Evolutionary conservation across 2,113 vertebrate species (phyloP).

Genomic region (Loxodonta africana): DNA sequence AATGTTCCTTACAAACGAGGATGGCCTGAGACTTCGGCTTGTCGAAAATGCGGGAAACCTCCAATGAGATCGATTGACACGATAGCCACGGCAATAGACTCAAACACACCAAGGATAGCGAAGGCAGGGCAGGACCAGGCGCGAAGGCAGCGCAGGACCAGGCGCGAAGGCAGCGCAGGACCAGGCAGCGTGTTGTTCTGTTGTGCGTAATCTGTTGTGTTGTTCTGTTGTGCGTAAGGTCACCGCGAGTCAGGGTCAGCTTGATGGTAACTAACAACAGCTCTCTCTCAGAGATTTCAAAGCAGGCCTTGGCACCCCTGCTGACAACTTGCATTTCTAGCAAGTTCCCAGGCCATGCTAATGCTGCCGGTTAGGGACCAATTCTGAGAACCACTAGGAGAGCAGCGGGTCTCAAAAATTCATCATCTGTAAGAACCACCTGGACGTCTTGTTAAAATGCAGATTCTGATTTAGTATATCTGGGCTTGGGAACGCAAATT

Average conservation of each 20-base stretch:
- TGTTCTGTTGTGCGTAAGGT: neutral
- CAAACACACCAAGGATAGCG: neutral
- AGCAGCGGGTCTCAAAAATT: no score
- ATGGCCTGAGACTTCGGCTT: neutral
- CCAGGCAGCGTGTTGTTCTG: neutral
- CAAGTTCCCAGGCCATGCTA: no score
- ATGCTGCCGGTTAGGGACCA: no score
- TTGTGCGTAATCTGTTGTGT: neutral
- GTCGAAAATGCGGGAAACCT: neutral
- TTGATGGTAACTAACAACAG: neutral
- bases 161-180: neutral
- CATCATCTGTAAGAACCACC: no score
- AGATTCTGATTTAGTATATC: no score
- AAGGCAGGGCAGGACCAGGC: no score
- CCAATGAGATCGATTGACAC: neutral
- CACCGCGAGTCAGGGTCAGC: neutral
- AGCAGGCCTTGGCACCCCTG: no score
- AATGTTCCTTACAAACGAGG: neutral
- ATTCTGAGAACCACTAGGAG: no score
- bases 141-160: neutral
- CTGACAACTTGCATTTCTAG: no score
- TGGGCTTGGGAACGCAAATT: no score
- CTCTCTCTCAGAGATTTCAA: neutral
- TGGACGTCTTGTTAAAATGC: no score
- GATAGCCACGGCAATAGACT: no score